These are phyloP conservation scores for Furnarius figulus DNA, from an alignment of 2,113 vertebrate species.

Conservation along the genomic window DNA sequence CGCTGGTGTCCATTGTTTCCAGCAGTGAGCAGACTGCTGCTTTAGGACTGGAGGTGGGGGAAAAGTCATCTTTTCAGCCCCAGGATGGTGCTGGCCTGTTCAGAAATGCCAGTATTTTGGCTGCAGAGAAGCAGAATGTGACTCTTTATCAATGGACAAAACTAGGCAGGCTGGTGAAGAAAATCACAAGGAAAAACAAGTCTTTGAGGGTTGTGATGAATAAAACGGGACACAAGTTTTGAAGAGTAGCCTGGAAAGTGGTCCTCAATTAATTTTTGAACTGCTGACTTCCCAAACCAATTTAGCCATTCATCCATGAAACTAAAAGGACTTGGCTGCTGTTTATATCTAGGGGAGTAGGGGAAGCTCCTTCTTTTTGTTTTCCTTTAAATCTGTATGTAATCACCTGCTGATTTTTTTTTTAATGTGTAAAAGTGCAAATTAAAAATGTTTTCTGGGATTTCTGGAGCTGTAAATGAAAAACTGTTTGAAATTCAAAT, in stretches of 20 bases:
- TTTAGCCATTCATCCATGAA: conserved; percentile 23
- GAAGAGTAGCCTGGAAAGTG: background rate
- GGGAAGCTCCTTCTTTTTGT: background rate
- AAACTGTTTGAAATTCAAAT: background rate
- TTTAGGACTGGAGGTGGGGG: background rate
- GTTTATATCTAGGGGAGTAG: background rate
- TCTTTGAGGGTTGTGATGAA: background rate
- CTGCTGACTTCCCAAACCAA: background rate
- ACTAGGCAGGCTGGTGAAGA: background rate
- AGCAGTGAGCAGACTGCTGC: background rate
- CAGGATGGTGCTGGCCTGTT: background rate
- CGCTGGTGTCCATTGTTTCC: background rate
- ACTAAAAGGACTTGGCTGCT: background rate
- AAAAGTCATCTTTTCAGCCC: background rate
- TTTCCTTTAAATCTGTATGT: background rate
- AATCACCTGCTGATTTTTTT: background rate
- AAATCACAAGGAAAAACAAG: background rate
- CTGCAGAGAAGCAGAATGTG: background rate
- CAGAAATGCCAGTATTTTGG: background rate
- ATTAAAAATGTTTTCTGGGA: background rate
- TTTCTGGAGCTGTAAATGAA: background rate
- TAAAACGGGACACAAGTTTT: background rate
- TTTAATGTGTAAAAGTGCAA: background rate
- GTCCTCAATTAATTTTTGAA: background rate
- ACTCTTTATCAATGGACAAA: background rate